These are phyloP conservation scores for Didymodactylos carnosus DNA, from an alignment of 2,888 invertebrate species.

Conservation along the genomic window DNA sequence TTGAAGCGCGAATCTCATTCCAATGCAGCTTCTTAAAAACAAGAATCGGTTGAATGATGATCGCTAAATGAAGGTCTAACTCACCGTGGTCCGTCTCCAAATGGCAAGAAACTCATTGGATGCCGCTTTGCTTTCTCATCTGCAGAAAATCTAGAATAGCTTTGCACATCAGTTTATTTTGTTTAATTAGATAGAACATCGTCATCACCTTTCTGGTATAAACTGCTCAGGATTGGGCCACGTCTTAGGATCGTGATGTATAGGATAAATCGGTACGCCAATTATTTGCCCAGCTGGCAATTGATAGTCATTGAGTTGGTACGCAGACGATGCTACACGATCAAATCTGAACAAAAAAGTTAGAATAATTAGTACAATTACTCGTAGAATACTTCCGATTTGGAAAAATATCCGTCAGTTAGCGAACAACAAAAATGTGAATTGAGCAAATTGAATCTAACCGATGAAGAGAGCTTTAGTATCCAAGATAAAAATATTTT, in stretches of 20 bases:
- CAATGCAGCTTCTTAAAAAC: conserved; percentile 9
- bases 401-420: not conserved
- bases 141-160: not conserved
- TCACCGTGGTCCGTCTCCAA: not conserved
- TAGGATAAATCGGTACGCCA: conserved; percentile 6
- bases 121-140: not conserved
- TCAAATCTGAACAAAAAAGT: too few species aligned
- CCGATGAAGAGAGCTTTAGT: not conserved
- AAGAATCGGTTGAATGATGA: not conserved
- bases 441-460: not conserved
- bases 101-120: not conserved
- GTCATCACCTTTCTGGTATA: conserved; percentile 15
- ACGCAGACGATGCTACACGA: not conserved
- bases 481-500: conserved; percentile 3
- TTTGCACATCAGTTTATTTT: not conserved
- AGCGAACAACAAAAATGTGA: too few species aligned
- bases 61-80: not conserved
- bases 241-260: conserved; percentile 16
- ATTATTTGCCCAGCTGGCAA: conserved; percentile 13
- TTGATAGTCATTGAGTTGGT: not conserved
- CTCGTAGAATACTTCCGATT: too few species aligned
- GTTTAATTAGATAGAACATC: not conserved
- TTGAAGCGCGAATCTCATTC: conserved; percentile 24
- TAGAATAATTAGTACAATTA: too few species aligned
- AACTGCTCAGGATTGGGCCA: conserved; percentile 17